A percentile compares a stretch with the other conserved stretches of the same genome.
phyloP scores from a whole-genome alignment of 2,113 vertebrate species.

The Colinus virginianus region DNA sequence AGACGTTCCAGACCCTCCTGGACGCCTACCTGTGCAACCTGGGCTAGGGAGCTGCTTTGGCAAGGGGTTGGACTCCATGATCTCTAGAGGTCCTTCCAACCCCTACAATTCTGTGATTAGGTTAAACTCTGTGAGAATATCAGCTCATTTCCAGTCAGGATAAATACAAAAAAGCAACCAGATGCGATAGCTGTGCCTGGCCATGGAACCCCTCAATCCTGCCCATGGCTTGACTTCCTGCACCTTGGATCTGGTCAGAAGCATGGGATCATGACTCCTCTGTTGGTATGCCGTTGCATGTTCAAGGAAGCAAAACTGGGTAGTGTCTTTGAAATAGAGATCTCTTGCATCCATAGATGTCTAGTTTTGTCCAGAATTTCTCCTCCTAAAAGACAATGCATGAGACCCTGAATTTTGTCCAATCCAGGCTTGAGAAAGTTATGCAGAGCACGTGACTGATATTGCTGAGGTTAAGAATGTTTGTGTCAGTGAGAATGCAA shows the following conservation, averaged over 20 bases:
- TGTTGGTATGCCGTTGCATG: fast-evolving
- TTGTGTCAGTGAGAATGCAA: not conserved
- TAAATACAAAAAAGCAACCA: not conserved
- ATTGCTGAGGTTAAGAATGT: fast-evolving
- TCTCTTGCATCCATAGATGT: not conserved
- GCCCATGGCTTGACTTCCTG: not conserved
- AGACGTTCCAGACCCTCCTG: too few relatives aligned
- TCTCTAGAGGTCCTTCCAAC: too few relatives aligned
- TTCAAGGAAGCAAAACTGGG: not conserved
- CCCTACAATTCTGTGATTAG: not conserved
- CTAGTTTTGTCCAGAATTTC: not conserved
- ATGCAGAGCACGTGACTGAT: not conserved
- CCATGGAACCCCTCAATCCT: not conserved
- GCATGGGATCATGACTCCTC: not conserved
- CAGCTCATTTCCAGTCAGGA: not conserved
- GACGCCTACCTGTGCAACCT: too few relatives aligned
- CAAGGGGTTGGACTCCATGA: too few relatives aligned
- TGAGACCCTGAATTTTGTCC: not conserved
- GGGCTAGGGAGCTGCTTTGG: too few relatives aligned
- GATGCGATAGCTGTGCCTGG: not conserved
- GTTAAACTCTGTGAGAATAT: not conserved
- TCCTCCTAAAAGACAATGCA: not conserved
- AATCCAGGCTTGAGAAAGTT: not conserved
- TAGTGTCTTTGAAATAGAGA: not conserved
- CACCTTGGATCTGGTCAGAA: not conserved